These are phyloP conservation scores for Latrodectus hesperus DNA, from an alignment of 2,888 invertebrate genomes.

Conservation along the genomic window DNA sequence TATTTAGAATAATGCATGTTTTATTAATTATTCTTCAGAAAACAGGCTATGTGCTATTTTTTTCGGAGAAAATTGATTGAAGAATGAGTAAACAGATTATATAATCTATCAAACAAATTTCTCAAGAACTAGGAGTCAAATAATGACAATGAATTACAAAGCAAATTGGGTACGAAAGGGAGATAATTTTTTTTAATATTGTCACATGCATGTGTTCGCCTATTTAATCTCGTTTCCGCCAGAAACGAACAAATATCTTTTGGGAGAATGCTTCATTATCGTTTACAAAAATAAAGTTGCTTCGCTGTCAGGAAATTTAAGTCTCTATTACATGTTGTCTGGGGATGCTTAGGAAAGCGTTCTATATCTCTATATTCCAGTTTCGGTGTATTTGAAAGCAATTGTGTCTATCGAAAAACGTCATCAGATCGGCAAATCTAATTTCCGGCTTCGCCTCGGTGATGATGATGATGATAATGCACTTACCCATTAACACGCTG, in stretches of 20 bases:
- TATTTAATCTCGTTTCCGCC: background rate
- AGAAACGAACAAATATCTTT: background rate
- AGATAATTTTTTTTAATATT: no score
- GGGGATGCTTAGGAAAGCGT: background rate
- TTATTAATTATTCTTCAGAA: no score
- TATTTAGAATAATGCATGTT: no score
- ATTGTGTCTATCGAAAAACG: constrained; percentile 30
- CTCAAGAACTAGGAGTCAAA: no score
- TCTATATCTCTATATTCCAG: background rate
- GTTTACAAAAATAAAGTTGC: constrained; percentile 17
- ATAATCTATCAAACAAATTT: no score
- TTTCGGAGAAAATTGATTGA: no score
- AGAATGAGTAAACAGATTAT: no score
- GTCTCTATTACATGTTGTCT: background rate
- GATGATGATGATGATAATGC: constrained; percentile 57
- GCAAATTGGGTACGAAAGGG: no score
- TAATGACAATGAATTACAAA: no score
- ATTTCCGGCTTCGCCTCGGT: constrained; percentile 35
- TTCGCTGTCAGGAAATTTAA: constrained; percentile 15
- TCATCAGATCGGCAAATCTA: constrained; percentile 40
- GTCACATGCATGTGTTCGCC: background rate
- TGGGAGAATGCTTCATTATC: constrained; percentile 18
- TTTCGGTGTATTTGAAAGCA: background rate
- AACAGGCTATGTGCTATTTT: no score
- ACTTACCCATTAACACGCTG: constrained; percentile 45